phyloP scores from a whole-genome alignment of 2,797 vertebrate species.

The Gambusia yucatana region DNA sequence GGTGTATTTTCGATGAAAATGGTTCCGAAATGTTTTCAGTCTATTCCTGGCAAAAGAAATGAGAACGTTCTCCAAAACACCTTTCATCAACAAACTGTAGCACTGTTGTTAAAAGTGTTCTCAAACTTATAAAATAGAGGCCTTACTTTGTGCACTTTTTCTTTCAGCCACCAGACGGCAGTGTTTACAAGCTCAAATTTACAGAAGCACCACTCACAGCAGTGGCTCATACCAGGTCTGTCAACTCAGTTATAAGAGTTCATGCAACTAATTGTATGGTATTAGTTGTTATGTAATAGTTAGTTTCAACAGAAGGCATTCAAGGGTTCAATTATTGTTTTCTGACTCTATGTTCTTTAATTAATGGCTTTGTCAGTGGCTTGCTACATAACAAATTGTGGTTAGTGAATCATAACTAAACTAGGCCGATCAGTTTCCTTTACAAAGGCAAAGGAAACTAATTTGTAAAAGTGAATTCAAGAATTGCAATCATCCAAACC shows the following conservation, averaged over 20 bases:
- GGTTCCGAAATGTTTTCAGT: neutral
- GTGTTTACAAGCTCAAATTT: slow-evolving; percentile 38
- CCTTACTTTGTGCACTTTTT: neutral
- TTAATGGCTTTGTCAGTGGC: neutral
- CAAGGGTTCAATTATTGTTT: neutral
- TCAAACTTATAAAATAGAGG: neutral
- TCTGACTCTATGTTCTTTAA: neutral
- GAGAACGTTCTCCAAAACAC: neutral
- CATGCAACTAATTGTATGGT: neutral
- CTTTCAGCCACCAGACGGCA: slow-evolving; percentile 58
- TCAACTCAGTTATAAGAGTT: neutral
- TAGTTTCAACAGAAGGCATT: slow-evolving; percentile 15
- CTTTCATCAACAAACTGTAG: neutral
- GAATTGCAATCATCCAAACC: slow-evolving; percentile 19
- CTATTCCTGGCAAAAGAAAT: neutral
- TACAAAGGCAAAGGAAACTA: neutral
- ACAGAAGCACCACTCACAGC: neutral
- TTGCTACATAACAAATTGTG: neutral
- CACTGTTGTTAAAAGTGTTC: neutral
- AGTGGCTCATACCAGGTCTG: neutral
- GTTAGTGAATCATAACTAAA: slow-evolving; percentile 2
- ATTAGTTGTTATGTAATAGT: slow-evolving; percentile 1
- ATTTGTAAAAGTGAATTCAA: slow-evolving; percentile 17
- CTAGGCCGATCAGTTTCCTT: slow-evolving; percentile 2
- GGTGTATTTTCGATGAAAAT: neutral